These are phyloP conservation scores for Drosophila quadrilineata DNA, from an alignment of 1,140 invertebrate species.

Conservation along the genomic window DNA sequence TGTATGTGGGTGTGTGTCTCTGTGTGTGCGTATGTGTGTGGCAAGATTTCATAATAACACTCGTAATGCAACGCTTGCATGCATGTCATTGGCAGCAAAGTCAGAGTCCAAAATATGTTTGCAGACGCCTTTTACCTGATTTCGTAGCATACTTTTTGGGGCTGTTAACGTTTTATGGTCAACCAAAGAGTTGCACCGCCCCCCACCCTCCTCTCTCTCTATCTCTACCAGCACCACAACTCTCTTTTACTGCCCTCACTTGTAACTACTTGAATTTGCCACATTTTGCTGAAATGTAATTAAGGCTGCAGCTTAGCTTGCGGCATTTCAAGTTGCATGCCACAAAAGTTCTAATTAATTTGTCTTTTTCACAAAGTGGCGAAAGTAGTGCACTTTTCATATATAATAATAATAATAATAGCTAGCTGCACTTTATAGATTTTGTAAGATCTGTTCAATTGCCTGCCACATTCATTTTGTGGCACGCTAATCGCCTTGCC, in stretches of 20 bases:
- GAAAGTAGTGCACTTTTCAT: not conserved
- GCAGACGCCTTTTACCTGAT: conserved; percentile 29
- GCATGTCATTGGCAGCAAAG: conserved; percentile 68
- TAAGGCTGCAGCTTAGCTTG: too few species aligned
- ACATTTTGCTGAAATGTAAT: too few species aligned
- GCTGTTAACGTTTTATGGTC: too few species aligned
- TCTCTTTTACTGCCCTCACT: too few species aligned
- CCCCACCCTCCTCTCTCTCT: too few species aligned
- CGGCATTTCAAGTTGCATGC: too few species aligned
- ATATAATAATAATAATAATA: not conserved
- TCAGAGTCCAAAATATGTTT: too few species aligned
- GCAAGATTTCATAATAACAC: conserved; percentile 78
- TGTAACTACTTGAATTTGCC: not conserved
- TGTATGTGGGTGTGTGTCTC: not conserved
- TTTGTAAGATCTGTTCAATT: not conserved
- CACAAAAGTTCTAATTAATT: too few species aligned
- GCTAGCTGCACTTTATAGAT: not conserved
- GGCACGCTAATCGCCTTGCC: conserved; percentile 1
- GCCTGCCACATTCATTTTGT: conserved; percentile 8
- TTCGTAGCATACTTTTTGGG: conserved; percentile 45
- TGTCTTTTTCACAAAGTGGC: too few species aligned
- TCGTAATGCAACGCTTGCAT: conserved; percentile 76
- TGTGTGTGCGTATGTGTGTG: conserved; percentile 20
- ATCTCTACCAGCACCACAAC: too few species aligned
- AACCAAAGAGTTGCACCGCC: too few species aligned